Evolutionary conservation across 2,888 invertebrate genomes (phyloP).

Genomic region (Stegophylla sp.): DNA sequence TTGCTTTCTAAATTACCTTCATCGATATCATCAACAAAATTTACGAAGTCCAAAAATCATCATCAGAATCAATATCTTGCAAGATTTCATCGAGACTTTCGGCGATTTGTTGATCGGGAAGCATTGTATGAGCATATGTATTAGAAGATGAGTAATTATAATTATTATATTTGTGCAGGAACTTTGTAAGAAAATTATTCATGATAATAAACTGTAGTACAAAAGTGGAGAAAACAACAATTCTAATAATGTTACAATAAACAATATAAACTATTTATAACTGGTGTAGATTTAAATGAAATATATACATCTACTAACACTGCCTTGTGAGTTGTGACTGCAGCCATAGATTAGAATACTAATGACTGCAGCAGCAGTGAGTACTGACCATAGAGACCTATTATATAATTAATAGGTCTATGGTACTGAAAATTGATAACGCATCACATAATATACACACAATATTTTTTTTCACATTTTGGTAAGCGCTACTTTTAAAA

Average conservation of each 20-base stretch:
- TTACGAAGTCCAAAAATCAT: neutral
- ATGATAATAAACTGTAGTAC: neutral
- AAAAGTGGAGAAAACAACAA: neutral
- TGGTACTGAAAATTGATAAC: neutral
- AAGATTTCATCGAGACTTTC: neutral
- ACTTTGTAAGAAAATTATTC: neutral
- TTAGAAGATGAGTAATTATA: neutral
- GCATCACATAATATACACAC: neutral
- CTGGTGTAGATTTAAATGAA: neutral
- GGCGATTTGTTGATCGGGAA: neutral
- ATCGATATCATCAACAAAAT: neutral
- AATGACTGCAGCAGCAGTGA: too few relatives aligned
- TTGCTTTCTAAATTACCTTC: neutral
- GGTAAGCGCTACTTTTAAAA: neutral
- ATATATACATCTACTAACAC: too few relatives aligned
- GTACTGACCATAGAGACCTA: too few relatives aligned
- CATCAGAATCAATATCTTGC: neutral
- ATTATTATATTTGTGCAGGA: neutral
- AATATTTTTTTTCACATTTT: constrained; percentile 10
- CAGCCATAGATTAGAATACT: too few relatives aligned
- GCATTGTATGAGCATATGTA: too few relatives aligned
- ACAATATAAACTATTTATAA: neutral
- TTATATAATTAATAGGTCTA: too few relatives aligned
- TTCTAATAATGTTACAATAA: neutral
- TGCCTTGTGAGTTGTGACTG: too few relatives aligned